Percentiles rank a stretch among this genome's conserved stretches.
Conservation (phyloP, 2,888 invertebrate species). For the Thelaira solivaga region DNA sequence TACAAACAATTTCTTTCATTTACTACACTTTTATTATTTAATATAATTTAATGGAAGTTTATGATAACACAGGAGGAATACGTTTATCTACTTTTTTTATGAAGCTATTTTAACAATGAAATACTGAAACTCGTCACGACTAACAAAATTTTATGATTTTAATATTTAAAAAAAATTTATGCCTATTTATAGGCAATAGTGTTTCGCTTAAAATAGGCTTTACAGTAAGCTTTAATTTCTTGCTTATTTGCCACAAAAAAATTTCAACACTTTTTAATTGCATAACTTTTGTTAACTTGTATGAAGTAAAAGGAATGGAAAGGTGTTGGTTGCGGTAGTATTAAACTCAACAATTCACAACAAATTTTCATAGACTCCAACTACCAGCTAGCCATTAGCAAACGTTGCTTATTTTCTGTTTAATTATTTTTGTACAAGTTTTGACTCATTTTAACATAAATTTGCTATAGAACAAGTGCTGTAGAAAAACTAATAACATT, state of each 20-base stretch:
- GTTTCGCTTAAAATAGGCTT: neutral
- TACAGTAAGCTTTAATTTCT: constrained; percentile 18
- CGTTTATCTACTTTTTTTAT: too few relatives aligned
- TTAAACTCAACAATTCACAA: constrained; percentile 13
- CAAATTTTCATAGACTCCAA: constrained; percentile 10
- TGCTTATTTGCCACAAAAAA: too few relatives aligned
- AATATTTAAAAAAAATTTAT: neutral
- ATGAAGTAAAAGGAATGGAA: neutral
- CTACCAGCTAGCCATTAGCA: constrained; percentile 34
- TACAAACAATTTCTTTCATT: constrained; percentile 16
- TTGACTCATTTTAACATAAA: constrained; percentile 39
- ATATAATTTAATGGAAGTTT: constrained; percentile 72
- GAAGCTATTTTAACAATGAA: neutral
- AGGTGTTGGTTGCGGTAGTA: neutral
- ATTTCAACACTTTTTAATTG: constrained; percentile 1
- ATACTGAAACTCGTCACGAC: neutral
- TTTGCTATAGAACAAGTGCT: constrained; percentile 5
- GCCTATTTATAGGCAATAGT: constrained; percentile 4
- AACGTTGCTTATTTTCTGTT: constrained; percentile 57
- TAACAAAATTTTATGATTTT: neutral
- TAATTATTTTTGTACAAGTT: constrained; percentile 54
- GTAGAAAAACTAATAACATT: constrained; percentile 16
- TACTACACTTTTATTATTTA: constrained; percentile 66
- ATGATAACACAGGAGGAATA: constrained; percentile 60
- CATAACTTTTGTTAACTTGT: constrained; percentile 3